Evolutionary conservation across 2,888 invertebrate species (phyloP), one percentile per base, ranked within the genome.

Genomic region (Scaptomyza reducta): DNA sequence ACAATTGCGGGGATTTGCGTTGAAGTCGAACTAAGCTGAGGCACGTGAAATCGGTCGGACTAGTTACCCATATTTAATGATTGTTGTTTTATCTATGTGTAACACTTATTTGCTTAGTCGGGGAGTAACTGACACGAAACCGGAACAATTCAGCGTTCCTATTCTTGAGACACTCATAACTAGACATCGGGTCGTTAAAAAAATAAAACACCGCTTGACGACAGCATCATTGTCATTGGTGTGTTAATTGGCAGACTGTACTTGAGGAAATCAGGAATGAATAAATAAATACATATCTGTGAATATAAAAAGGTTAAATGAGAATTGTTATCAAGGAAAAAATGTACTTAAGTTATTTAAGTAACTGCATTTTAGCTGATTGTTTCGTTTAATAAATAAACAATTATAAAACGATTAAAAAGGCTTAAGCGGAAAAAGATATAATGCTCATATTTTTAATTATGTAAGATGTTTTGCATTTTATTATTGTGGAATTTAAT

Each of bases 221-320:
- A 51, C 74, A 56, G 10, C 18, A 22, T 11, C 14, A 33, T 22
- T 33, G 42, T 38, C 41, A 35, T 33, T 27, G 33, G 25, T 35
- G 18, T 50, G 49, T 45, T 61, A 73, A 74, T 72, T 68, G 47
- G 9, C 38, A 3, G 18, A 16, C 22, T 61, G 22, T 29, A 51
- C 41, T 56, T 66, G 16, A 70, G 46, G 27, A 65, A 62, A 53
- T 62, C 46, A 40, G 62, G 62, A 56, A 56, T 68, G 56, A 38
- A 54, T 50, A 54, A 27, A 51, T 38, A 60, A 6, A 6, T 41
- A 31, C n/a, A n/a, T 10, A 1, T 31, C 10, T 31, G 31, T 27
- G 7, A 6, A 7, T 6, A 27, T 1, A 45, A 45, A n/a, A 50
- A 38, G 47, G 40, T 22, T 50, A 44, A 45, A 60, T 27, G 50